Evolutionary conservation across 2,113 vertebrate species (phyloP), one percentile per base, ranked within the genome.

Genomic region (Psittacara wagleri): DNA sequence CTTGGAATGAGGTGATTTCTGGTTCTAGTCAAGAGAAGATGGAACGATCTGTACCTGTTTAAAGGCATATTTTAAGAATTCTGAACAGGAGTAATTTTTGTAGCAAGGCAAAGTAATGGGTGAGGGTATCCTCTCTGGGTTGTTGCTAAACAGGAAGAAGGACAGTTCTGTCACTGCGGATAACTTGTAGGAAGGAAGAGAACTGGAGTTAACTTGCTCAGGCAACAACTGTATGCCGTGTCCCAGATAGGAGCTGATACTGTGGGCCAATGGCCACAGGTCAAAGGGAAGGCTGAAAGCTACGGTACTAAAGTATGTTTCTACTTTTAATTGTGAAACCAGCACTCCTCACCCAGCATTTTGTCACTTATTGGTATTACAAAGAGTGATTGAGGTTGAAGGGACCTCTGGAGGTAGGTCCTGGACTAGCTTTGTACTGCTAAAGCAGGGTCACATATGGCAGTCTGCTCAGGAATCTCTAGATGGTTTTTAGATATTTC

Each of bases 321-420:
- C 27, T 54, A 3, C 5, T 73, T 59, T 68, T n/a, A 82, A 74
- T 35, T 78, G 29, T 87, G 43, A 82, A 70, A 67, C 22, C 5
- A 57, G 11, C 1, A 10, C 2, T 31, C 83, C 10, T 69, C 6
- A 35, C 4, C 2, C 24, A 23, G 3, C 0, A 4, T 78, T 75
- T 74, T 72, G 17, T 11, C 6, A 10, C 18, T 67, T 28, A 1
- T 28, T 84, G 16, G 4, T 22, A n/a, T 63, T 52, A 64, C 48
- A 68, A 11, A 25, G 22, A 46, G 12, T 17, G 25, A 8, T 2
- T 57, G 23, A 57, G 20, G 20, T 73, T 88, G 10, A 12, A 57
- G 11, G 11, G 41, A 57, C 15, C 11, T 66, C 77, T 91, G 72
- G 39, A 74, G 7, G 4, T 54, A n/a, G 52, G 55, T 57, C 27